Evolutionary conservation across 2,797 vertebrate genomes (phyloP), one percentile per base, ranked within the genome.

Genomic region (Parotocinclus haroldoi): DNA sequence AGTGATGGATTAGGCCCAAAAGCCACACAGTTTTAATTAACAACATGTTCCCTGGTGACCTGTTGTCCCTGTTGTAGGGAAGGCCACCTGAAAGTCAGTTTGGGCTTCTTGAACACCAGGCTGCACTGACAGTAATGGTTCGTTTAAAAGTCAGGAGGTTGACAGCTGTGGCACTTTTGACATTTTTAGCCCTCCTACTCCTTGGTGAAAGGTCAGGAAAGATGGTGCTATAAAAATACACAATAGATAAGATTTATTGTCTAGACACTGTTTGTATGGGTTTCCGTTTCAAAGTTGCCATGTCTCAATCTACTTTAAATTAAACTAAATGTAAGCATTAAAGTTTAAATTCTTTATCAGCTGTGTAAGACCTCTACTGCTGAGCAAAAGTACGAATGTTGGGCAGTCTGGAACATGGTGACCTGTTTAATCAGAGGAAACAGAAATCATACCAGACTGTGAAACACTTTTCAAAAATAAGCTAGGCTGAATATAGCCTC

Each of bases 11-110:
- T 65, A 71, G 27, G 50, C 44, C 74, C 70, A 44, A 44, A 76
- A 76, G 79, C 62, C 60, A 67, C 68, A 36, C 46, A 42, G 69
- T 78, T 80, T 80, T 80, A 82, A 82, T 82, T 82, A 79, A 75
- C 65, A 79, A 78, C 56, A 61, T 71, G 65, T 66, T 63, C 73
- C 73, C 69, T 66, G 69, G 61, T 76, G 65, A 65, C 75, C 75
- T 69, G 44, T 54, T 53, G 64, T 68, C 66, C 69, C 51, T 53
- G 60, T 68, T 60, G 18, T 53, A 58, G 75, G 66, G 73, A 59
- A 73, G 54, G 75, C 69, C 60, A 74, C 44, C 62, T 57, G 40
- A 27, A 57, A 46, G 53, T 63, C 50, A 18, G 65, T 57, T 62
- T 51, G 12, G 68, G 51, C 66, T 51, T 50, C 9, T 42, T 39